These are phyloP conservation scores for Drosophila mojavensis DNA, from an alignment of 1,140 invertebrate species.

Conservation along the genomic window DNA sequence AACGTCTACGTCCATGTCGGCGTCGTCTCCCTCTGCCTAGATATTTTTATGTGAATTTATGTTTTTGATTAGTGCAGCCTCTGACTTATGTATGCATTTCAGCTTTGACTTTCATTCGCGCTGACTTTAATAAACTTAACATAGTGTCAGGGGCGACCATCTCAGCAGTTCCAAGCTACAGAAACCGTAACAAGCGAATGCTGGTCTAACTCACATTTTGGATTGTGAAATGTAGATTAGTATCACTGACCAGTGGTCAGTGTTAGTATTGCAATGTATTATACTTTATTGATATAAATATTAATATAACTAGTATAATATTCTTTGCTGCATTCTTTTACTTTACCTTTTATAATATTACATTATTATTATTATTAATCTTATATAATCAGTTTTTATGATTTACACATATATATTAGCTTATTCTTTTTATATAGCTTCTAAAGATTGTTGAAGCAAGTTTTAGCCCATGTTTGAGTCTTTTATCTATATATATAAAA, in stretches of 20 bases:
- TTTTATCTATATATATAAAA: too few species aligned
- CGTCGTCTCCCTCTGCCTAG: constrained; percentile 44
- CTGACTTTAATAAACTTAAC: constrained; percentile 72
- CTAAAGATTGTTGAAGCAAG: too few species aligned
- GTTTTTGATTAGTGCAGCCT: constrained; percentile 76
- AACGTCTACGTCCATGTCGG: constrained; percentile 10
- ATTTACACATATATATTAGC: too few species aligned
- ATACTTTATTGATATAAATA: background rate
- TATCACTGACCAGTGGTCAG: too few species aligned
- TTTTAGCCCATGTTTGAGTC: too few species aligned
- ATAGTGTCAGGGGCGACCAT: constrained; percentile 12
- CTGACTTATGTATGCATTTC: constrained; percentile 74
- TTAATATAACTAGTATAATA: too few species aligned
- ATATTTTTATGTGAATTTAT: constrained; percentile 82
- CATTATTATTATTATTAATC: too few species aligned
- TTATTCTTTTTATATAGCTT: too few species aligned
- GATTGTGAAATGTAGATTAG: background rate
- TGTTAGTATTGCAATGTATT: too few species aligned
- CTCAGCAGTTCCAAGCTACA: constrained; percentile 9
- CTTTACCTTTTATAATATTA: too few species aligned
- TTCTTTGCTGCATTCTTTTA: too few species aligned
- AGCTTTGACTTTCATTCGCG: constrained; percentile 60
- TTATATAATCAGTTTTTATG: too few species aligned
- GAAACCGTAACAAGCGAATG: background rate
- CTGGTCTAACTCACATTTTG: background rate